Evolutionary conservation across 2,113 vertebrate genomes (phyloP).

Genomic region (Mirza zaza): DNA sequence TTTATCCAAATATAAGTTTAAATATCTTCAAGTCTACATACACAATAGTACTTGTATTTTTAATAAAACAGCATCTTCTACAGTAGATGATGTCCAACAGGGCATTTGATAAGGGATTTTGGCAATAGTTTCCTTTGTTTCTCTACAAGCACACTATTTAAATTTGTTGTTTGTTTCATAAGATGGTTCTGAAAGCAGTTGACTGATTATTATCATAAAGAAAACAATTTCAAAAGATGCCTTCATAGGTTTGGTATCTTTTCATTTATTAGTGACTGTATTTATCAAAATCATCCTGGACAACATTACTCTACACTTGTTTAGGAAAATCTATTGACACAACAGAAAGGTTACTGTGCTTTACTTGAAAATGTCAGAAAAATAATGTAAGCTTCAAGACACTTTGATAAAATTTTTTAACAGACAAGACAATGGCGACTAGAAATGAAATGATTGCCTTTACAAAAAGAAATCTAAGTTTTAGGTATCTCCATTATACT

Average conservation of each 20-base stretch:
- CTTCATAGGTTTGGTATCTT: background rate
- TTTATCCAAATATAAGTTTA: background rate
- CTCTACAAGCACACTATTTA: background rate
- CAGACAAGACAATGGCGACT: background rate
- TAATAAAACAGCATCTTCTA: background rate
- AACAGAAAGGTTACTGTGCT: background rate
- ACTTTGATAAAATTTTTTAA: background rate
- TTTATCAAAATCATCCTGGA: background rate
- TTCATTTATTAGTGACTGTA: background rate
- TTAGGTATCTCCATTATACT: background rate
- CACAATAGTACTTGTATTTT: background rate
- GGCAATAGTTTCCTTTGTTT: background rate
- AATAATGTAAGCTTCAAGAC: slow-evolving; percentile 1
- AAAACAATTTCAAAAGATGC: background rate
- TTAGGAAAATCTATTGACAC: background rate
- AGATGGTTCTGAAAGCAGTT: background rate
- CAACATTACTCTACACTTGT: background rate
- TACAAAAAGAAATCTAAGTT: background rate
- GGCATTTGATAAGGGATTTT: background rate
- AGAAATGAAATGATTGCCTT: background rate
- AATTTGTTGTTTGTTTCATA: background rate
- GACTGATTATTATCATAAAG: background rate
- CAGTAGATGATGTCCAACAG: background rate
- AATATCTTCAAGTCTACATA: background rate
- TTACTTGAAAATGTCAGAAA: slow-evolving; percentile 19